Base-by-base conservation (phyloP, 37 sponge, comb jelly and placozoan species). In the Eunapius fragilis region DNA sequence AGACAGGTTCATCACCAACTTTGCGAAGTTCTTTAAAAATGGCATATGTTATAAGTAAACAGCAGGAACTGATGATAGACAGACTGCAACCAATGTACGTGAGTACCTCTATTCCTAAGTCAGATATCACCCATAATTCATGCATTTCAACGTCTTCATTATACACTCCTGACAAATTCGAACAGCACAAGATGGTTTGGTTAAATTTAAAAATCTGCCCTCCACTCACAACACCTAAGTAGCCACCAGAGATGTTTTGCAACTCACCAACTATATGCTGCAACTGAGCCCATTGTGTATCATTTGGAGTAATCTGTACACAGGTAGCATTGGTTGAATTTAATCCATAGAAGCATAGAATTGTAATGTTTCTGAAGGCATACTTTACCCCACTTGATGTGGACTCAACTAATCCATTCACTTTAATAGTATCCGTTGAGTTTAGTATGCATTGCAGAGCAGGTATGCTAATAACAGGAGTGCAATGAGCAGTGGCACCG, bases 51-150 rank as follows among this genome's bases (percentile, higher is more conserved):
- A 92, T 19, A 5, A 92, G 47, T 19, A 92, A 25, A 5, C 84
- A 0, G 26, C 27, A 32, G 68, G 69, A 48, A 14, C 84, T 86
- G n/a, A 89, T 70, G 28, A 92, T 47, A 23, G 90, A 88, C 30
- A 92, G 47, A 31, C 83, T 79, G 41, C 76, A 82, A 2, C 91
- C 91, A 45, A 89, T 33, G 37, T 92, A 92, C 0, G 91, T 79
- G 19, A 81, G 41, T 22, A 79, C 22, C 58, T 19, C 58, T 11
- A 58, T 17, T 2, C 58, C 58, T 19, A 58, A 19, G 19, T 58
- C 58, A 58, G 58, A 17, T 58, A 2, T 58, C 22, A 58, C 58
- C 14, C n/a, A n/a, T n/a, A n/a, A n/a, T n/a, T n/a, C n/a, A n/a
- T n/a, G n/a, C n/a, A n/a, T n/a, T n/a, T n/a, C n/a, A n/a, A n/a